Percentiles rank a stretch among this genome's conserved stretches.
Evolutionary conservation across 2,113 vertebrate species (phyloP).

Genomic region (Sturnus vulgaris): DNA sequence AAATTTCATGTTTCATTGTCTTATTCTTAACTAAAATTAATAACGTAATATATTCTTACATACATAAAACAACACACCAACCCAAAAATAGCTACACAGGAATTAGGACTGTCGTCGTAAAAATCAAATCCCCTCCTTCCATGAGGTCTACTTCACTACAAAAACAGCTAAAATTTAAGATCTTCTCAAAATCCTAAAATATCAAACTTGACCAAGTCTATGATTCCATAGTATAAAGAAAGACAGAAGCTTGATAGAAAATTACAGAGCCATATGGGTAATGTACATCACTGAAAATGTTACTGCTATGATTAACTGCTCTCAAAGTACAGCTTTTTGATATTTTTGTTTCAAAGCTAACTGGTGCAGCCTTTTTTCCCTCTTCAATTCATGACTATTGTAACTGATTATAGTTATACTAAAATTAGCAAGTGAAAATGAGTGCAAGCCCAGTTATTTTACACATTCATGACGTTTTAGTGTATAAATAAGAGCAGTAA

Average conservation of each 20-base stretch:
- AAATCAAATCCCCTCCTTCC: neutral
- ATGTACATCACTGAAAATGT: neutral
- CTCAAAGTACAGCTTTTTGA: neutral
- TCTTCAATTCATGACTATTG: neutral
- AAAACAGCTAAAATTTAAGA: neutral
- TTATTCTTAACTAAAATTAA: neutral
- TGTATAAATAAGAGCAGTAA: neutral
- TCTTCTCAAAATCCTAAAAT: neutral
- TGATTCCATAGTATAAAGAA: neutral
- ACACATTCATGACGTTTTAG: neutral
- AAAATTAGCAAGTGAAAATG: neutral
- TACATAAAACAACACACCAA: neutral
- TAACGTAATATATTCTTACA: neutral
- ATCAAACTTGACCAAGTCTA: neutral
- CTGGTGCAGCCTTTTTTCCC: rapidly evolving
- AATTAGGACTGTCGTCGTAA: neutral
- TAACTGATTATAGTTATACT: neutral
- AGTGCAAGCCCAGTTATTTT: neutral
- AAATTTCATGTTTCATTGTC: neutral
- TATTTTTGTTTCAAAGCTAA: neutral
- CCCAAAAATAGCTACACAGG: neutral
- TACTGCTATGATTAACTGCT: neutral
- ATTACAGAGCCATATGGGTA: neutral
- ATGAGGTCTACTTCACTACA: neutral
- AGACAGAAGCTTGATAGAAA: neutral